Evolutionary conservation across 2,888 invertebrate genomes (phyloP).

Genomic region (Marasmarcha lunaedactyla): DNA sequence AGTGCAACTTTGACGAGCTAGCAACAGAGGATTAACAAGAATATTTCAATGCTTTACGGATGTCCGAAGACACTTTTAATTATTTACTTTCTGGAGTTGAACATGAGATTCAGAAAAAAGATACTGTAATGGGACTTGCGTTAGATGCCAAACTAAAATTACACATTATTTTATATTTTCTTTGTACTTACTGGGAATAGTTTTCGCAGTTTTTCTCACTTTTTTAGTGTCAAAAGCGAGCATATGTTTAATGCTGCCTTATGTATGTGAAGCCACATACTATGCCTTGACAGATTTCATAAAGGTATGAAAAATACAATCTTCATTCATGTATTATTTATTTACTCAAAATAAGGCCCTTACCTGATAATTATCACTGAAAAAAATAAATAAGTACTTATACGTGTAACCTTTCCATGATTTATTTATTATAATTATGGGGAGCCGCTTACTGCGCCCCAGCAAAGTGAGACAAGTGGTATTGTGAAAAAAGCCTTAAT

Average conservation of each 20-base stretch:
- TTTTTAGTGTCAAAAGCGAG: conserved; percentile 10
- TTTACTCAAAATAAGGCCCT: too few relatives aligned
- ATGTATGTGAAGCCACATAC: conserved; percentile 10
- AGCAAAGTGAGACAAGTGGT: too few relatives aligned
- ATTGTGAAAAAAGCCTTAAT: too few relatives aligned
- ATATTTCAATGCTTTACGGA: conserved; percentile 14
- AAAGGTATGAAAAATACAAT: conserved; percentile 10
- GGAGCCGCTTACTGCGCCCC: too few relatives aligned
- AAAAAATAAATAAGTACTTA: too few relatives aligned
- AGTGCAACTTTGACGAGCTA: conserved; percentile 12
- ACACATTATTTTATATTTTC: conserved; percentile 7
- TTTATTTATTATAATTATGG: too few relatives aligned
- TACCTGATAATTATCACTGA: too few relatives aligned
- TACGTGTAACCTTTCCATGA: too few relatives aligned
- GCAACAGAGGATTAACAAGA: conserved; percentile 13
- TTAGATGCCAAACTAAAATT: conserved; percentile 9
- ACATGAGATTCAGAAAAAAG: conserved; percentile 7
- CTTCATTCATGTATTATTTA: too few relatives aligned
- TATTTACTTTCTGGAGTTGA: conserved; percentile 6
- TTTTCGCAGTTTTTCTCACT: conserved; percentile 6
- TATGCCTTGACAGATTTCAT: conserved; percentile 9
- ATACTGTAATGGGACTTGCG: conserved; percentile 7
- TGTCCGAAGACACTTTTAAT: conserved; percentile 13
- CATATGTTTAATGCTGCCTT: conserved; percentile 8
- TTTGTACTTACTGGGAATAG: conserved; percentile 7